These are phyloP conservation scores for Ceyx melanurus DNA, from an alignment of 2,113 vertebrate species.

Conservation along the genomic window DNA sequence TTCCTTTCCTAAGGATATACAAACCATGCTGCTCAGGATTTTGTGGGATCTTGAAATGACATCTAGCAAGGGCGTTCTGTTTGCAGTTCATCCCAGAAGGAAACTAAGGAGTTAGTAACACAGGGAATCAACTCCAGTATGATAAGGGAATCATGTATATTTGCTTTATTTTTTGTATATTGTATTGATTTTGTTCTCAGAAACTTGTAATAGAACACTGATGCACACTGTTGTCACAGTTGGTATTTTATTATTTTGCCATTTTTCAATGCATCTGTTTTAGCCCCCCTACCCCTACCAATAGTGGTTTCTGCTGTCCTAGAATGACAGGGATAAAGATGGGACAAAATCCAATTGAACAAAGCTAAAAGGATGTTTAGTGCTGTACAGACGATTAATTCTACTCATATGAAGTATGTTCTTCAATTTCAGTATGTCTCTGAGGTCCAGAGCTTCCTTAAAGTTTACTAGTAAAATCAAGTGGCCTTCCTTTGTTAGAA, in stretches of 20 bases:
- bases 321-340: neutral
- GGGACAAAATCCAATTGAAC: neutral
- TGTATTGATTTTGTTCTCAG: neutral
- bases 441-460: neutral
- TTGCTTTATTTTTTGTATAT: neutral
- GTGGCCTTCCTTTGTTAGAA: neutral
- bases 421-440: neutral
- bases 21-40: neutral
- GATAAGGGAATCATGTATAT: neutral
- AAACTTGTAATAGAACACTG: neutral
- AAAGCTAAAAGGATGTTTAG: neutral
- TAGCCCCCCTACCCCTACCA: neutral
- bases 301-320: neutral
- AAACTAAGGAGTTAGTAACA: neutral
- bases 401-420: neutral
- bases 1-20: neutral
- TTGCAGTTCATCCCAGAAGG: neutral
- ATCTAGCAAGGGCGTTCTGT: neutral
- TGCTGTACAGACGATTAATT: neutral
- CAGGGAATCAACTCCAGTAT: neutral
- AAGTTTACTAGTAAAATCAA: neutral
- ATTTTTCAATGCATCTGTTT: neutral
- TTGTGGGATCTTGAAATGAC: neutral
- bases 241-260: neutral
- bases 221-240: neutral